Evolutionary conservation across 2,113 vertebrate species (phyloP).

Genomic region (Microcebus ravelobensis): DNA sequence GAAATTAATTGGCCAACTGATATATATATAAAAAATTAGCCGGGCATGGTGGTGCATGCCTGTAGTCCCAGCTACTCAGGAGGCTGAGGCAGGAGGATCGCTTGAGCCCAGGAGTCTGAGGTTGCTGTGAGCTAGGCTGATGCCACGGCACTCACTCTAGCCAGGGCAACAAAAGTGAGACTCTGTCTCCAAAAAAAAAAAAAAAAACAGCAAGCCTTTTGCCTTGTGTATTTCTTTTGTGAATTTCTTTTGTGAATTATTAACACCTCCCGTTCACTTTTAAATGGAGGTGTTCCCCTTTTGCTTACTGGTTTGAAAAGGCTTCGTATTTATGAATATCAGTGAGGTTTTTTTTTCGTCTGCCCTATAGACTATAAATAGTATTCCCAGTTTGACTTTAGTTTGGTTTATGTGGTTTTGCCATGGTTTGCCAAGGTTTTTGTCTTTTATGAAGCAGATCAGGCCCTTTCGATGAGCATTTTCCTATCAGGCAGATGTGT

Average conservation of each 20-base stretch:
- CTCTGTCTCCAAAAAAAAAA: too few relatives aligned
- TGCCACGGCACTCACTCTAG: too few relatives aligned
- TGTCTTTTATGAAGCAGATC: background rate
- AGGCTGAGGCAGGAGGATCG: too few relatives aligned
- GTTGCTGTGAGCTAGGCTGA: too few relatives aligned
- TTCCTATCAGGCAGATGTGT: background rate
- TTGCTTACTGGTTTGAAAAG: background rate
- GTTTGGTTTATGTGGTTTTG: background rate
- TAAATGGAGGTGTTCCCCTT: background rate
- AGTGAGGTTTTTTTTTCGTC: background rate
- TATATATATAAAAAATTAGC: too few relatives aligned
- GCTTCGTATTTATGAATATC: background rate
- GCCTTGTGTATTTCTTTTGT: background rate
- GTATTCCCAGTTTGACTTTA: background rate
- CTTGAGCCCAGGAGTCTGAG: too few relatives aligned
- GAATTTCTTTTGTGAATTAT: background rate
- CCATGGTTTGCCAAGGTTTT: background rate
- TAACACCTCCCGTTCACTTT: background rate
- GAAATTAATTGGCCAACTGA: too few relatives aligned
- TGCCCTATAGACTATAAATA: background rate
- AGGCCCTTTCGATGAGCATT: background rate
- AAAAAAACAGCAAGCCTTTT: background rate
- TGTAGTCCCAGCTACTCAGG: too few relatives aligned
- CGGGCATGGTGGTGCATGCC: too few relatives aligned
- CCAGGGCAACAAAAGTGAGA: too few relatives aligned